A percentile compares a stretch with the other conserved stretches of the same genome.
Evolutionary conservation across 2,797 vertebrate species (phyloP).

Genomic region (Macroramphosus scolopax): DNA sequence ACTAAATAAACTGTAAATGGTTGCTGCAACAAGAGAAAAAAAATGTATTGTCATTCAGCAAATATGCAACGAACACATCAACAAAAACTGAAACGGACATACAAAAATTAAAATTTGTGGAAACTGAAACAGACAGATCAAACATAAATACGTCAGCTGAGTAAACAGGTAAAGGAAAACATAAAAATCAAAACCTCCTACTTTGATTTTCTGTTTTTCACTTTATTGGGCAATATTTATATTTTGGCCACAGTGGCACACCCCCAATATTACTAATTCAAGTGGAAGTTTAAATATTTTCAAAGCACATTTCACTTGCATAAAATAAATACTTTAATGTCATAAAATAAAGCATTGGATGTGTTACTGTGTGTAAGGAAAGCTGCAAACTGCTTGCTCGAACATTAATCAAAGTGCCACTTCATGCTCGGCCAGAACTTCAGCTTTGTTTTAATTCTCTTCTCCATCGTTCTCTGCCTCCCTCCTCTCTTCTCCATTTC

Average conservation of each 20-base stretch:
- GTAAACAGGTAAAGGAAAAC: not conserved
- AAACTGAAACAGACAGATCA: no score
- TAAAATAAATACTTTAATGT: no score
- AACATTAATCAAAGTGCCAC: no score
- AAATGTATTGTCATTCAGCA: conserved; percentile 19
- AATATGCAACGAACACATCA: conserved; percentile 5
- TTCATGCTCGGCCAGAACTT: no score
- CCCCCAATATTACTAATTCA: no score
- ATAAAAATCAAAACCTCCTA: not conserved
- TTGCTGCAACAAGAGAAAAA: conserved; percentile 22
- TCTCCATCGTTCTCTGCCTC: not conserved
- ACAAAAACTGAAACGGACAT: conserved; percentile 1
- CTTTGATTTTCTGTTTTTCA: not conserved
- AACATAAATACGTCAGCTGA: no score
- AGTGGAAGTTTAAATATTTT: no score
- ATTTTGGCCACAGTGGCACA: no score
- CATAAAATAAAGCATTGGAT: conserved; percentile 2
- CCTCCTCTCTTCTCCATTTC: not conserved
- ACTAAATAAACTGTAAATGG: conserved; percentile 3
- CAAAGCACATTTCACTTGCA: no score
- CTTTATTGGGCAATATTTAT: not conserved
- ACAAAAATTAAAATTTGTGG: not conserved
- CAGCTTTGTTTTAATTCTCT: no score
- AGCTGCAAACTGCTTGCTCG: no score
- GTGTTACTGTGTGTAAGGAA: not conserved